phyloP scores from a whole-genome alignment of 2,888 invertebrate species.

The Trichogramma dendrolimi region DNA sequence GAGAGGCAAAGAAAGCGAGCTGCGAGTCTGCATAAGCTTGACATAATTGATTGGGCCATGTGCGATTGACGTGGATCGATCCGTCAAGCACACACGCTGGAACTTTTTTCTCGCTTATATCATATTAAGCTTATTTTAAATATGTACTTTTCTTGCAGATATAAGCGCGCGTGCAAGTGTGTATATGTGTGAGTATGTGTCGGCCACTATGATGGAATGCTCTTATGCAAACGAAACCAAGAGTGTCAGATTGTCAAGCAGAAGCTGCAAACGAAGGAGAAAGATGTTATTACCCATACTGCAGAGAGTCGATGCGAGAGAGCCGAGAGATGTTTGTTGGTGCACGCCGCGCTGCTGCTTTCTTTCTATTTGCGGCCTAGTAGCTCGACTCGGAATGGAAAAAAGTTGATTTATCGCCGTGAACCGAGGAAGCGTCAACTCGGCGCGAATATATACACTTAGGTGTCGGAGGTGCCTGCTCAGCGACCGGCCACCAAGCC shows the following conservation, averaged over 20 bases:
- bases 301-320: no score
- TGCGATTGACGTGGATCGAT: conserved; percentile 1
- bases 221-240: conserved; percentile 4
- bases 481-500: not conserved
- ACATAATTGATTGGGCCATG: conserved; percentile 9
- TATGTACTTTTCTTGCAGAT: not conserved
- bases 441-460: no score
- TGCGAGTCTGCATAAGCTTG: not conserved
- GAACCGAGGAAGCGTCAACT: not conserved
- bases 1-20: no score
- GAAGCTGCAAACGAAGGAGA: not conserved
- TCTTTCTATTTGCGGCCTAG: no score
- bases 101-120: no score
- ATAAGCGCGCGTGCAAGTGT: not conserved
- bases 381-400: not conserved
- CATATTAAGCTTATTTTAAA: no score
- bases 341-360: no score
- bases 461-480: not conserved
- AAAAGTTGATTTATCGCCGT: conserved; percentile 14
- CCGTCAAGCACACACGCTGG: no score
- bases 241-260: not conserved
- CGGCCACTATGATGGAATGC: conserved; percentile 4
- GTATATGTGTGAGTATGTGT: not conserved
- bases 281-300: no score
- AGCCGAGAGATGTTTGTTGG: no score